A percentile compares a stretch with the other conserved stretches of the same genome.
Evolutionary conservation across 1,140 invertebrate genomes (phyloP).

Genomic region (Apis laboriosa): DNA sequence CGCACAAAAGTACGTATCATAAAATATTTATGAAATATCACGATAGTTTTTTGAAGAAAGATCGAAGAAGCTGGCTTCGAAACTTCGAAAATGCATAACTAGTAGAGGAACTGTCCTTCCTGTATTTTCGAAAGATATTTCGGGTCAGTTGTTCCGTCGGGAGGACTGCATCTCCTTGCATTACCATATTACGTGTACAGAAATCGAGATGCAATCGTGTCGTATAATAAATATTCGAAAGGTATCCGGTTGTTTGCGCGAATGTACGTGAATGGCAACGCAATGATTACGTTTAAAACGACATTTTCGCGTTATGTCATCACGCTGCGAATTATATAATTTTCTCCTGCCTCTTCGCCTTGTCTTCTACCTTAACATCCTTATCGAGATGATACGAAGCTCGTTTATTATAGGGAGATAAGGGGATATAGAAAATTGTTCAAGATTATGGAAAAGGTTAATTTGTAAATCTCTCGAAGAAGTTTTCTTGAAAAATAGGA

Average conservation of each 20-base stretch:
- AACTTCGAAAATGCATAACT: too few relatives aligned
- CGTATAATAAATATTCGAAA: constrained; percentile 3
- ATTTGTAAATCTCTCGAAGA: too few relatives aligned
- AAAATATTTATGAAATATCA: too few relatives aligned
- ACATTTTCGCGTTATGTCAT: background rate
- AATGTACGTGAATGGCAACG: constrained; percentile 30
- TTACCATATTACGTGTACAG: constrained; percentile 45
- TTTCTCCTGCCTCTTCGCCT: background rate
- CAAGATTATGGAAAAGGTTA: too few relatives aligned
- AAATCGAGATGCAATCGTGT: background rate
- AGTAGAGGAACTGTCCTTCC: background rate
- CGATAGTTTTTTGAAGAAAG: too few relatives aligned
- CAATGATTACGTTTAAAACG: constrained; percentile 4
- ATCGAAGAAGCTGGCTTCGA: too few relatives aligned
- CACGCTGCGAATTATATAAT: background rate
- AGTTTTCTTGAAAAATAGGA: too few relatives aligned
- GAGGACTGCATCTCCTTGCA: constrained; percentile 1
- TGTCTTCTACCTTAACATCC: background rate
- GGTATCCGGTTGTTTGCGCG: constrained; percentile 18
- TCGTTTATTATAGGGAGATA: too few relatives aligned
- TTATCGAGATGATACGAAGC: too few relatives aligned
- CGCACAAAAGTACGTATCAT: too few relatives aligned
- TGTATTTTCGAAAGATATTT: constrained; percentile 29
- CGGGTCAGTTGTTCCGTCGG: constrained; percentile 8
- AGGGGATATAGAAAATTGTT: too few relatives aligned